Conservation (phyloP, 2,888 invertebrate genomes). For the Aethes cnicana region DNA sequence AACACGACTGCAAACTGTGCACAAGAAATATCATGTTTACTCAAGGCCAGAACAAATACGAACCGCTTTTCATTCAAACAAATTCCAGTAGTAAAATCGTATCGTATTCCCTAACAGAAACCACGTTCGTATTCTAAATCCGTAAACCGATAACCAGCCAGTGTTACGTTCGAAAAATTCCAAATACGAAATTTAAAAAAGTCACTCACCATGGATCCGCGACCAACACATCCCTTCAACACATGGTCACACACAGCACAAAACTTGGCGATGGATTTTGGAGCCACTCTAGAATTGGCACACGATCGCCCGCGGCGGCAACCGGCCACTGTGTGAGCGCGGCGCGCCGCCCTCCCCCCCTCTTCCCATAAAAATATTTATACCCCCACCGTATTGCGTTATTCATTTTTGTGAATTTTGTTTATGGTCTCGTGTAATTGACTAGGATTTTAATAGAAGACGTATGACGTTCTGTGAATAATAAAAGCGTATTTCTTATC, state of each 20-base stretch:
- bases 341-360: constrained; percentile 42
- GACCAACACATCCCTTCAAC: constrained; percentile 35
- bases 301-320: constrained; percentile 46
- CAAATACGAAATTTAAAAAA: constrained; percentile 15
- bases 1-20: no score
- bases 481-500: no score
- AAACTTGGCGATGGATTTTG: constrained; percentile 34
- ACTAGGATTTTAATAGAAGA: no score
- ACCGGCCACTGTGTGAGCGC: constrained; percentile 56
- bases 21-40: no score
- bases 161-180: neutral
- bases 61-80: no score
- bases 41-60: no score
- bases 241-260: constrained; percentile 39
- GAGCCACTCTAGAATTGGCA: constrained; percentile 36
- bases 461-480: no score
- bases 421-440: no score
- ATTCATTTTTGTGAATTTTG: no score
- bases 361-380: constrained; percentile 70
- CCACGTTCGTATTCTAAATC: no score
- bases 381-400: constrained; percentile 66
- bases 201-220: constrained; percentile 48
- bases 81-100: no score
- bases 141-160: constrained; percentile 32
- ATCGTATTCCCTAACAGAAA: no score